These are phyloP conservation scores for Leptoteleia sp. DNA, from an alignment of 1,140 invertebrate species.

Conservation along the genomic window DNA sequence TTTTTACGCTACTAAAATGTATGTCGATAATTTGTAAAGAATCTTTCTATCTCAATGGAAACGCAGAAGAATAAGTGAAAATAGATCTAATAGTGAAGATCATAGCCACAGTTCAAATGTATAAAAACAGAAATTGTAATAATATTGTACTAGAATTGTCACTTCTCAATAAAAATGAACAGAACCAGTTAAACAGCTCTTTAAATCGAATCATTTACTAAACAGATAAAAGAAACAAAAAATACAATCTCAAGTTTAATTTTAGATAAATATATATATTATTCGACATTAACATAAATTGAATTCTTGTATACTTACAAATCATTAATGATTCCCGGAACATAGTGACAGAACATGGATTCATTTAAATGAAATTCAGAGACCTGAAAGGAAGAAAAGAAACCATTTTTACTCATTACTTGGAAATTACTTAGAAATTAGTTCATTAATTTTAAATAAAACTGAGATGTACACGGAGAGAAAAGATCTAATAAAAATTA, in stretches of 20 bases:
- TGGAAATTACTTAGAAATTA: not conserved
- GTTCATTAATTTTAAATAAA: not conserved
- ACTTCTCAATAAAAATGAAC: too few species aligned
- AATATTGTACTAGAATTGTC: too few species aligned
- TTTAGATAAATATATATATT: too few species aligned
- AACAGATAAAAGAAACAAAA: too few species aligned
- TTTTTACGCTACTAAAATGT: too few species aligned
- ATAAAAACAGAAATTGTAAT: constrained; percentile 26
- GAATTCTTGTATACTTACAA: constrained; percentile 59
- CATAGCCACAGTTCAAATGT: constrained; percentile 4
- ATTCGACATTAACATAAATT: too few species aligned
- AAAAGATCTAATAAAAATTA: too few species aligned
- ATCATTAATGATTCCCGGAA: constrained; percentile 36
- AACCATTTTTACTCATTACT: not conserved
- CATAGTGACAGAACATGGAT: constrained; percentile 59
- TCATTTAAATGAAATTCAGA: constrained; percentile 36
- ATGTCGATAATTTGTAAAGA: constrained; percentile 28
- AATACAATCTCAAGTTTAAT: too few species aligned
- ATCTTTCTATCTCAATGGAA: constrained; percentile 12
- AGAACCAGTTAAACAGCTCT: too few species aligned
- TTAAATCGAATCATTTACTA: too few species aligned
- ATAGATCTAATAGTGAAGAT: constrained; percentile 27
- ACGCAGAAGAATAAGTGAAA: constrained; percentile 33
- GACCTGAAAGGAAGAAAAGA: constrained; percentile 35
- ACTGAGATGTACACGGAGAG: too few species aligned